Base-by-base conservation (phyloP, 1,140 invertebrate genomes). In the Drosophila parabipectinata region DNA sequence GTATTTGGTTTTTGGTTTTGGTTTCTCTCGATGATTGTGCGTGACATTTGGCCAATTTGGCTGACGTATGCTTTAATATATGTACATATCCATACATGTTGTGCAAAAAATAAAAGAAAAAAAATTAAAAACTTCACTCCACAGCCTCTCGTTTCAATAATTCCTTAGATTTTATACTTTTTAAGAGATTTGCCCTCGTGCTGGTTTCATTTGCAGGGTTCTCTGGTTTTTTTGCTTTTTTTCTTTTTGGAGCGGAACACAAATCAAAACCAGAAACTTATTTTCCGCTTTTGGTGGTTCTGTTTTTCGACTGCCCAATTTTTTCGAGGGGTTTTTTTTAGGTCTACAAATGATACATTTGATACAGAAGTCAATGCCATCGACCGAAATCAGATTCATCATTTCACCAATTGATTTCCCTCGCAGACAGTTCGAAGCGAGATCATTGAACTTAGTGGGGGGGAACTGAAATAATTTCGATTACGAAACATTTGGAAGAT, bases 11-110 rank as follows among this genome's bases (percentile, higher is more conserved):
- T 62, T 51, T 60, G 30, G 15, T 47, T 26, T 12, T 32, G n/a
- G 32, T 72, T 34, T 21, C 26, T 41, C 14, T 18, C 2, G 14
- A 44, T 18, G 21, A 50, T 52, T 50, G 78, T 57, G 71, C 82
- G 83, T 87, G 78, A 87, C 83, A 78, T 82, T 77, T 72, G 39
- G 66, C 61, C 52, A 76, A 87, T 82, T 87, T 80, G 32, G 60
- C 8, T 64, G 28, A 55, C 32, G 28, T 62, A 34, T 55, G 21
- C 45, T 34, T 64, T n/a, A 41, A 45, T 21, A 39, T 64, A 52
- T 44, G 32, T 18, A 18, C 24, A 63, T 32, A 10, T 32, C 1
- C 26, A 28, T 28, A 28, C 26, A 28, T 34, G 8, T n/a, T 37
- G 10, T 37, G 34, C 34, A 37, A 12, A 37, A 37, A 37, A 37